Evolutionary conservation across 1,140 invertebrate genomes (phyloP).

Genomic region (Adoxophyes honmai): DNA sequence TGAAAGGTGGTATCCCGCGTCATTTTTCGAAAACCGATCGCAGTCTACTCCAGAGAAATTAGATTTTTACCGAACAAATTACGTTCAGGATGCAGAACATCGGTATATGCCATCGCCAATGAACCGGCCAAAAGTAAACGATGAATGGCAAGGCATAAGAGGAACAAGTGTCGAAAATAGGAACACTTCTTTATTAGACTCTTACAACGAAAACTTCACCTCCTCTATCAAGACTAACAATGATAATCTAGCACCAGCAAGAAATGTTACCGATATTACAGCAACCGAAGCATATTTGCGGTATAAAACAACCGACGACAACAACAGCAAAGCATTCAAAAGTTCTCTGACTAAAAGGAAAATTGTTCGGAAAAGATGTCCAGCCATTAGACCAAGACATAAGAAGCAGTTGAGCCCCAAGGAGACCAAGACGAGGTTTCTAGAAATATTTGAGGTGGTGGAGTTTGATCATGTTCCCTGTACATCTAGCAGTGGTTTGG

Average conservation of each 20-base stretch:
- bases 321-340: too few relatives aligned
- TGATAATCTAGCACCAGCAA: too few relatives aligned
- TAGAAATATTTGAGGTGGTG: conserved; percentile 85
- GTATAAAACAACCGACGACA: too few relatives aligned
- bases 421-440: conserved; percentile 51
- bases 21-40: conserved; percentile 17
- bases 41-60: background rate
- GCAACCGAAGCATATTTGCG: background rate
- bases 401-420: conserved; percentile 22
- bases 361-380: conserved; percentile 27
- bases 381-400: conserved; percentile 16
- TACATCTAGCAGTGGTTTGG: conserved; percentile 69
- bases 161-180: too few relatives aligned
- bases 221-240: too few relatives aligned
- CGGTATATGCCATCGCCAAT: background rate
- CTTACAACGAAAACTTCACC: too few relatives aligned
- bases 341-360: conserved; percentile 25
- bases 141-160: conserved; percentile 2
- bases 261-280: conserved; percentile 19
- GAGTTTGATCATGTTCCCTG: conserved; percentile 83
- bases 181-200: too few relatives aligned
- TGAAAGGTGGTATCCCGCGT: conserved; percentile 29
- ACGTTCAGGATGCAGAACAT: conserved; percentile 9
- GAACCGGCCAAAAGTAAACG: background rate
- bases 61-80: conserved; percentile 8